Percentiles rank a stretch among this genome's conserved stretches.
These are phyloP conservation scores for Delichon dasypus DNA, from an alignment of 2,797 vertebrate genomes.

Conservation along the genomic window DNA sequence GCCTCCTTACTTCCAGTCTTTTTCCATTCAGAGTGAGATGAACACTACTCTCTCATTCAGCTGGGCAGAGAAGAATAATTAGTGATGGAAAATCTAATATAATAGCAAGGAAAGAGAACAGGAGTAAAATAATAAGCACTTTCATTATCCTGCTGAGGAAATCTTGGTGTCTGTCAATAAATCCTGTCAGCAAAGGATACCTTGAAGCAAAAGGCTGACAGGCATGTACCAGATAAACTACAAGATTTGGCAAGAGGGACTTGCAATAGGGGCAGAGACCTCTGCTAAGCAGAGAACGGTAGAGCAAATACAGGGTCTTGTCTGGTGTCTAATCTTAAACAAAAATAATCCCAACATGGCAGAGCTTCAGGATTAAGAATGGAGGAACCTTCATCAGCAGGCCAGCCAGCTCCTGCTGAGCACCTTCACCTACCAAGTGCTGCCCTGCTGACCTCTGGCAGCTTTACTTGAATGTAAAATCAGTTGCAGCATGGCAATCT, in stretches of 20 bases:
- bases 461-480: neutral
- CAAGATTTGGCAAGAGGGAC: neutral
- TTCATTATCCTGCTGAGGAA: neutral
- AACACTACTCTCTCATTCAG: neutral
- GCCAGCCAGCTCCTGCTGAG: neutral
- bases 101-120: neutral
- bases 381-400: neutral
- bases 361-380: neutral
- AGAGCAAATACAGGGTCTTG: neutral
- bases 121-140: neutral
- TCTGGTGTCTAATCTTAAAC: neutral
- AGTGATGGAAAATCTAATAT: neutral
- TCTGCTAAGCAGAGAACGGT: neutral
- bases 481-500: accelerated
- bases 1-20: neutral
- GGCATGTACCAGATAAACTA: neutral
- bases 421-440: neutral
- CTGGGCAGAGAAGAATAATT: neutral
- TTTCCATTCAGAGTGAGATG: neutral
- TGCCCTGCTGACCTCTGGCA: neutral
- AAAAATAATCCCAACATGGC: neutral
- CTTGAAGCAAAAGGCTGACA: neutral
- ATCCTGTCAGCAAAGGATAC: neutral
- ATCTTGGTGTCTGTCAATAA: neutral
- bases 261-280: neutral